Evolutionary conservation across 2,113 vertebrate species (phyloP).

Genomic region (Otis tarda): DNA sequence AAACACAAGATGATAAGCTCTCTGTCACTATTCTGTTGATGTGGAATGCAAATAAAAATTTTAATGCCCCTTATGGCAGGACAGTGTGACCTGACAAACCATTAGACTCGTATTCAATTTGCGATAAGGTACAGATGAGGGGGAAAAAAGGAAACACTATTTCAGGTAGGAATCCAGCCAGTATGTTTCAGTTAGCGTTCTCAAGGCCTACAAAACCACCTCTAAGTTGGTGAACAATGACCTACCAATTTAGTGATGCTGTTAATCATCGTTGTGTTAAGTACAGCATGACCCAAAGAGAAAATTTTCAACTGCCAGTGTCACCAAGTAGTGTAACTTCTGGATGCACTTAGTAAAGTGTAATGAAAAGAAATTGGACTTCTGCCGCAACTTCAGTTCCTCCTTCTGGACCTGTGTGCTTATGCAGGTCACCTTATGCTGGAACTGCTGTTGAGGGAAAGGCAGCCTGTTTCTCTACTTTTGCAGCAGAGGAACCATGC

Average conservation of each 20-base stretch:
- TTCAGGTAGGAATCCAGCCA: neutral
- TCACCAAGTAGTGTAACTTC: neutral
- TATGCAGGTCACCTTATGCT: neutral
- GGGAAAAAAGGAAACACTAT: neutral
- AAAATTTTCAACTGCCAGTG: neutral
- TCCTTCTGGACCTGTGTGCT: neutral
- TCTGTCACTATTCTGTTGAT: neutral
- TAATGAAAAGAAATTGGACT: neutral
- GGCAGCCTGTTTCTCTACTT: neutral
- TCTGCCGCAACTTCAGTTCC: neutral
- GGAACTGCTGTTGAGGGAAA: neutral
- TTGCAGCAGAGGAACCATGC: neutral
- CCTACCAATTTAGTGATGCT: neutral
- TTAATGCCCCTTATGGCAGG: neutral
- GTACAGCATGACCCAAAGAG: neutral
- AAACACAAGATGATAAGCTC: neutral
- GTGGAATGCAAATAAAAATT: slow-evolving; percentile 2
- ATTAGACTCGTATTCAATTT: neutral
- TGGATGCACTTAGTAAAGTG: neutral
- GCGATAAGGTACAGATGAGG: neutral
- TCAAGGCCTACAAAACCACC: neutral
- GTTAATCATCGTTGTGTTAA: neutral
- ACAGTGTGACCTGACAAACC: slow-evolving; percentile 8
- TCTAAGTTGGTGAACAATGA: neutral
- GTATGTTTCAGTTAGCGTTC: neutral